Base-by-base conservation (phyloP, 2,797 vertebrate species). In the Cirrhinus mrigala region DNA sequence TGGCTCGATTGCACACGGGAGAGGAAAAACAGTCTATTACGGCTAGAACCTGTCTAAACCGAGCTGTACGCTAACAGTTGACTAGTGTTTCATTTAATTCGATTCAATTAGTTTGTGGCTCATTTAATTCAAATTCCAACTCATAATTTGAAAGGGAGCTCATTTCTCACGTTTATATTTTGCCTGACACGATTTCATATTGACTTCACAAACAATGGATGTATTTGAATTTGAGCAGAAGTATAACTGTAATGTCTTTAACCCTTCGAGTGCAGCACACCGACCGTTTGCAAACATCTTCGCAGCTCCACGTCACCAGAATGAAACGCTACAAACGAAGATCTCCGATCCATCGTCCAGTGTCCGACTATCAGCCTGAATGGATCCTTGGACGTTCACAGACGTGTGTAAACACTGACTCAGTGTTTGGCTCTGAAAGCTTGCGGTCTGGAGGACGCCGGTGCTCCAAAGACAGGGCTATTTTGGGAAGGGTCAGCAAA, bases 401-500 rank as follows among this genome's bases (percentile, higher is more conserved):
- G 40, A 52, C n/a, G 24, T 37, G 73, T 56, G 73, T 76, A 37
- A 76, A 76, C 27, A 56, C 73, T 76, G 73, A 76, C 50, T 76
- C 73, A 75, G 73, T 52, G 79, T 69, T 84, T 83, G 70, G 83
- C 50, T 44, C 73, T 52, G 86, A 83, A 50, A 60, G 27, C 44
- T 78, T n/a, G 66, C 48, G 81, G 77, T 50, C 68, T 62, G 75
- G 54, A 82, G 33, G 77, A 84, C 79, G 37, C 44, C 76, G 9
- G 66, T 29, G 81, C 78, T 82, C 69, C 71, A 73, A 86, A 86
- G 85, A 83, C 85, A 56, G 40, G 76, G 81, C 87, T 89, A 89
- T 89, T 89, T 88, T 84, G 52, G 78, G 88, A 85, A 60, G 82
- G 85, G 87, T 84, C 82, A 84, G 85, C 83, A 86, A 87, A 87